Evolutionary conservation across 2,888 invertebrate species (phyloP), one percentile per base, ranked within the genome.

Genomic region (Tenthredo notha): DNA sequence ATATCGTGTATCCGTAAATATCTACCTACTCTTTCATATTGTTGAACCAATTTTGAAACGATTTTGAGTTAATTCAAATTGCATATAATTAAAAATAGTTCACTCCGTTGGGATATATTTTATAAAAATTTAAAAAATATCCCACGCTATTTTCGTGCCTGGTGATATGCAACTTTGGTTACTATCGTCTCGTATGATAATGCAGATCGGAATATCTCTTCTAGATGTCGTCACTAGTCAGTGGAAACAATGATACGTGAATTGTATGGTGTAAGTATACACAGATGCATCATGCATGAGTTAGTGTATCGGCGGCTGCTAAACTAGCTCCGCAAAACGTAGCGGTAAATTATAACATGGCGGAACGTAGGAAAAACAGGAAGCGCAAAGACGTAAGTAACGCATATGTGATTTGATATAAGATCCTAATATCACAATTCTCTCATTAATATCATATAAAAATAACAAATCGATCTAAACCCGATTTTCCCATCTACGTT

Each of bases 331-430:
- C 70, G 70, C 67, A 21, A 47, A 83, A 50, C 67, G 37, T 70
- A 85, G 85, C 33, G 54, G 86, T 84, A 89, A 91, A 90, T 90
- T 88, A 91, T 90, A 94, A 94, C 91, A 95, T 95, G 95, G 95
- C 95, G 92, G 95, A 96, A 90, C 95, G 95, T 93, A 95, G 95
- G 92, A 95, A 95, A 94, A 95, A 94, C 89, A 95, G 95, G 93
- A 95, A 95, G 90, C 95, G 95, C 89, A 95, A 95, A 94, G 95
- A 95, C 93, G 96, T 95, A 94, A 94, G 94, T 88, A 87, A 87
- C 88, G 80, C 88, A 87, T 90, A 87, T 88, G 86, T 87, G 43
- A 85, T 87, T 86, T 54, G 74, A 77, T 85, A 33, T 67, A 18
- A 70, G n/a, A 33, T 21, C 12, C 47, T 83, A 29, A 40, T 10